Percentiles rank a stretch among this genome's conserved stretches.
phyloP scores from a whole-genome alignment of 2,113 vertebrate genomes.

The Puntigrus tetrazona region DNA sequence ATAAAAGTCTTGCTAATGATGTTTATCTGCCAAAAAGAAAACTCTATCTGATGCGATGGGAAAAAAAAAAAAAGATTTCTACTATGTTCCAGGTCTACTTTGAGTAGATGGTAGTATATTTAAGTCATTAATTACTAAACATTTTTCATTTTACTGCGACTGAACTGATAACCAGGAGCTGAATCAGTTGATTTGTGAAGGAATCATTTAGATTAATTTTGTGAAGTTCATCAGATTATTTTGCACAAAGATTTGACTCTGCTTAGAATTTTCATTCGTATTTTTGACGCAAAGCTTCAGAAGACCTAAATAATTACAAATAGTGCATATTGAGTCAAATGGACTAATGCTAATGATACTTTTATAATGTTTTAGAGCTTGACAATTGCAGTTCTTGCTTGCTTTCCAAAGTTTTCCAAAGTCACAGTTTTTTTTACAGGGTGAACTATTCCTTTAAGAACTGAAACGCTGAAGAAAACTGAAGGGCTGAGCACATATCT shows the following conservation, averaged over 20 bases:
- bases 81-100: background rate
- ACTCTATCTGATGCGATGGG: background rate
- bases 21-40: background rate
- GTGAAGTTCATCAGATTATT: background rate
- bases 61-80: background rate
- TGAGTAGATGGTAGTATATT: too few relatives aligned
- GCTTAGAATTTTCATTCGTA: background rate
- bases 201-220: background rate
- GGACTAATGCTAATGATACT: background rate
- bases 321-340: background rate
- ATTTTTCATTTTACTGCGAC: background rate
- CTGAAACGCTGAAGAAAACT: background rate
- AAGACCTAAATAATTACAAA: background rate
- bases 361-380: background rate
- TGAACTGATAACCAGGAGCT: background rate
- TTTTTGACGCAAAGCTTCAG: background rate
- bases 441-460: background rate
- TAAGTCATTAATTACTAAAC: background rate
- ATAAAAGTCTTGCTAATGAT: background rate
- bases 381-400: too few relatives aligned
- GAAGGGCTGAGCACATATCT: conserved; percentile 14
- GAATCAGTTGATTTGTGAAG: background rate
- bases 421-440: background rate
- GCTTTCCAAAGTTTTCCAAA: too few relatives aligned
- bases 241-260: background rate